Evolutionary conservation across 1,140 invertebrate species (phyloP), one percentile per base, ranked within the genome.

Genomic region (Ptiloglossa arizonensis): DNA sequence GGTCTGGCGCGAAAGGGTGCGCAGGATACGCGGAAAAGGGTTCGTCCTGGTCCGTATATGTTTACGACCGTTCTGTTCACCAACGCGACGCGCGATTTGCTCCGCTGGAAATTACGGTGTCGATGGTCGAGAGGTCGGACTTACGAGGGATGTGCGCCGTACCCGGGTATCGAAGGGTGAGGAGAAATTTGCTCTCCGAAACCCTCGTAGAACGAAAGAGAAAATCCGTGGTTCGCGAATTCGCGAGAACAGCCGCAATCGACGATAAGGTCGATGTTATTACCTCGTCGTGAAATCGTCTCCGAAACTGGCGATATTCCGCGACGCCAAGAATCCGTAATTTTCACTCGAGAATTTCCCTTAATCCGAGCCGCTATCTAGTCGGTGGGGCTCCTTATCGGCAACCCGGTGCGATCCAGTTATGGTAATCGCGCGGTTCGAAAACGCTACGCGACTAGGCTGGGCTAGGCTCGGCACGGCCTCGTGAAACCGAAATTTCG

Each of bases 21-120:
- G 82, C 71, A 88, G 88, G 83, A 90, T 89, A 90, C 89, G 87
- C 87, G 88, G 88, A 88, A 91, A 92, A 91, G 90, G 91, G 90
- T 90, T 89, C 82, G 86, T 84, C 74, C 85, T 77, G 70, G 63
- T 32, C 68, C 80, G 88, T 87, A 89, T 91, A 89, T 92, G 91
- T 89, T 91, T 90, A 89, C 85, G 81, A 81, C 72, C 87, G 79
- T 89, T 89, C 88, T 84, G 88, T 85, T 87, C 60, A 79, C 54
- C 24, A 29, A 46, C 54, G 64, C 80, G 56, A 54, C 75, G 67
- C 56, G 27, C 73, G 57, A 77, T 73, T 79, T 46, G 50, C 62
- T 59, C 63, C 46, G 75, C 46, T 74, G 24, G 75, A 85, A 87
- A 86, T 87, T 85, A 59, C 62, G 52, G 41, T 4, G 48, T 59